Evolutionary conservation across 2,113 vertebrate species (phyloP), one percentile per base, ranked within the genome.

Genomic region (Theristicus caerulescens): DNA sequence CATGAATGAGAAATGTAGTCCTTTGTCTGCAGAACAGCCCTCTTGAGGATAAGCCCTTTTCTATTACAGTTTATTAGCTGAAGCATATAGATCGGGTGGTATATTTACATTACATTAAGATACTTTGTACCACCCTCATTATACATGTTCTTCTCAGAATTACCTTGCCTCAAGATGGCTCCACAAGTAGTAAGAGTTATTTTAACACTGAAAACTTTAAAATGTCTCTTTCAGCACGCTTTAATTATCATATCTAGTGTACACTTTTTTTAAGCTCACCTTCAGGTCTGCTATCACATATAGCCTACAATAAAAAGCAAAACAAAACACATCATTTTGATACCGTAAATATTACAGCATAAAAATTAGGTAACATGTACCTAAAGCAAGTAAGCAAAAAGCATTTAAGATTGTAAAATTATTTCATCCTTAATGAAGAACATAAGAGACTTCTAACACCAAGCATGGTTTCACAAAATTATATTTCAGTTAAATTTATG

Each of bases 201-300:
- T 74, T 83, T 44, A 88, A 44, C 17, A 64, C 7, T 16, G 12
- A 17, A 32, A 31, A 64, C 15, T 57, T 78, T 25, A 38, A 54
- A 88, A 65, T 14, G 44, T 10, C 13, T 64, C 7, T 73, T 55
- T 40, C 90, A 73, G 69, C 69, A 86, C 47, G n/a, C 34, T 46
- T 89, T 11, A 58, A 86, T 29, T 65, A 77, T 55, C 8, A 1
- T 7, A 57, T 22, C 54, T 69, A 90, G 16, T 34, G 58, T 12
- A 69, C 8, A 7, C 16, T 55, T 49, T 52, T 84, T 70, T 86
- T 71, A 69, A 90, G 77, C 98, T 95, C 98, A 99, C 99, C 99
- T 96, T 99, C 98, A 98, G 97, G 97, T 94, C 78, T 98, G 95
- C 98, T 93, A 73, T 98, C 98, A 98, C 98, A 98, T 93, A 99